A percentile compares a stretch with the other conserved stretches of the same genome.
Conservation (phyloP, 2,113 vertebrate species). For the Xyrauchen texanus region DNA sequence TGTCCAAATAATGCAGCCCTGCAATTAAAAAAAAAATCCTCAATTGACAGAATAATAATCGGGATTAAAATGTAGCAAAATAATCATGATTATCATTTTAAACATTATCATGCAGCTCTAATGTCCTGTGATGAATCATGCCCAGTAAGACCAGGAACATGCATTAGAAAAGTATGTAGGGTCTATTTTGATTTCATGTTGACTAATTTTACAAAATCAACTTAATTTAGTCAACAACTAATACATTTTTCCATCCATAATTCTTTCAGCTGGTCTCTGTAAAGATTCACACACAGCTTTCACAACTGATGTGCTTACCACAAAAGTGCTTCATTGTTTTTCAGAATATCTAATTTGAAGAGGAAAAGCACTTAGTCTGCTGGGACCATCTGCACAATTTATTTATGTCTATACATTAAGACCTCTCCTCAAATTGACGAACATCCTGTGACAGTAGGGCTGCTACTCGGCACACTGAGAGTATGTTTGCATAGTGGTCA, state of each 20-base stretch:
- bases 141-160: too few relatives aligned
- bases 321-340: constrained; percentile 2
- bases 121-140: too few relatives aligned
- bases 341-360: constrained; percentile 6
- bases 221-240: not conserved
- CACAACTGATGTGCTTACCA: constrained; percentile 10
- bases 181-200: too few relatives aligned
- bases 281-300: not conserved
- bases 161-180: too few relatives aligned
- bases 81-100: too few relatives aligned
- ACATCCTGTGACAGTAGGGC: constrained; percentile 20
- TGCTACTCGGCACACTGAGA: constrained; percentile 26
- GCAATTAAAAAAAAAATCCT: too few relatives aligned
- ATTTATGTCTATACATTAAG: not conserved
- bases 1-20: too few relatives aligned
- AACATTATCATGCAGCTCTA: too few relatives aligned
- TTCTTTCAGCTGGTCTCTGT: too few relatives aligned
- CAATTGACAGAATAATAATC: too few relatives aligned
- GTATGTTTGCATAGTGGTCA: constrained; percentile 37
- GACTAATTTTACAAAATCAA: too few relatives aligned
- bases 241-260: not conserved
- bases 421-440: constrained; percentile 25
- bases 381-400: constrained; percentile 3
- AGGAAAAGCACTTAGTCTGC: not conserved
- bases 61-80: too few relatives aligned